Percentiles rank a stretch among this genome's conserved stretches.
phyloP scores from a whole-genome alignment of 2,113 vertebrate species.

The Otolemur garnettii region DNA sequence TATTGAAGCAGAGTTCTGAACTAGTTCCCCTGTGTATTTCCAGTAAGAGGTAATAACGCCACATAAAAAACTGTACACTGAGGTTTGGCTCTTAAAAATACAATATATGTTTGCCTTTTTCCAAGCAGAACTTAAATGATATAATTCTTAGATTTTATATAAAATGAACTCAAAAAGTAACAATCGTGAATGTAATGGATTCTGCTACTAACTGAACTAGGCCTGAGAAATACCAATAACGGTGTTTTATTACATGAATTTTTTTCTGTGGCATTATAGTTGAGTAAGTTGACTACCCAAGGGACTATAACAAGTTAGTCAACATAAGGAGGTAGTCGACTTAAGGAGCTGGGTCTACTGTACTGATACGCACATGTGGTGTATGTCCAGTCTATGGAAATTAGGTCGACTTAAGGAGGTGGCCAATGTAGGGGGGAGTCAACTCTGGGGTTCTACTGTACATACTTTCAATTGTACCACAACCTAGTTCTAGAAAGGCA shows the following conservation, averaged over 20 bases:
- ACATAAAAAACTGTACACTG: not conserved
- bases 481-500: not conserved
- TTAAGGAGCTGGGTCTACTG: too few species aligned
- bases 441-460: too few species aligned
- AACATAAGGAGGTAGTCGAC: too few species aligned
- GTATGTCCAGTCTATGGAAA: too few species aligned
- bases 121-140: not conserved
- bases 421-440: too few species aligned
- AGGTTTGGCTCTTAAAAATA: not conserved
- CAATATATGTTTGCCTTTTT: not conserved
- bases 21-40: not conserved
- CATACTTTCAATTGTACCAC: not conserved
- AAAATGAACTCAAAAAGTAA: slow-evolving; percentile 1
- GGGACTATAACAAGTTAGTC: too few species aligned
- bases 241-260: not conserved
- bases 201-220: not conserved
- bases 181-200: not conserved
- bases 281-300: too few species aligned
- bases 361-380: too few species aligned
- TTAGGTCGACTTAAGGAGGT: too few species aligned
- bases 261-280: not conserved
- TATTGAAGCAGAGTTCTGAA: not conserved
- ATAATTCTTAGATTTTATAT: not conserved
- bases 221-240: not conserved
- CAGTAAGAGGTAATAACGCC: not conserved